Percentiles rank a stretch among this genome's conserved stretches.
phyloP scores from a whole-genome alignment of 2,888 invertebrate genomes.

The Candidula unifasciata region DNA sequence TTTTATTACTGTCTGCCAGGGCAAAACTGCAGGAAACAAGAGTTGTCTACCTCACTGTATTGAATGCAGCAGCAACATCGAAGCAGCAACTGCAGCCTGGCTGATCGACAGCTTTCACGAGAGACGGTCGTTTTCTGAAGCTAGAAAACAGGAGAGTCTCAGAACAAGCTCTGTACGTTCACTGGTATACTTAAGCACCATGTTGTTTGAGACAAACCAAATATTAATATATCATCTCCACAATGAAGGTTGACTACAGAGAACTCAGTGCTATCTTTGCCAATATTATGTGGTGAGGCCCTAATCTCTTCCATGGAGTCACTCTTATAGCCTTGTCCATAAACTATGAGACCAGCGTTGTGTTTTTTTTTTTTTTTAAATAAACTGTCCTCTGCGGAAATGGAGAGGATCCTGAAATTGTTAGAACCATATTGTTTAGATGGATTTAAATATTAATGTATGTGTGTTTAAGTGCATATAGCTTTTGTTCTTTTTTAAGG shows the following conservation, averaged over 20 bases:
- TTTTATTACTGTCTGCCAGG: conserved; percentile 30
- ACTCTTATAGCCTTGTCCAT: no score
- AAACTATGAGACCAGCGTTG: no score
- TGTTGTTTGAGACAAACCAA: no score
- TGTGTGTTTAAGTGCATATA: background rate
- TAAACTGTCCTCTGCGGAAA: no score
- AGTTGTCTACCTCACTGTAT: conserved; percentile 61
- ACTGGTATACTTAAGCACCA: background rate
- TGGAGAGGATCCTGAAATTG: no score
- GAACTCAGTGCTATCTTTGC: no score
- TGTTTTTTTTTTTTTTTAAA: no score
- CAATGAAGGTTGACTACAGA: no score
- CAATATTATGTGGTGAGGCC: no score
- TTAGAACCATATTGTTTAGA: no score
- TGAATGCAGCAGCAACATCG: conserved; percentile 65
- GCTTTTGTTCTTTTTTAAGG: no score
- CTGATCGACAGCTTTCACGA: conserved; percentile 67
- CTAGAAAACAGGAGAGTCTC: conserved; percentile 29
- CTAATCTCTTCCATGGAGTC: no score
- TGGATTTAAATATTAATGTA: background rate
- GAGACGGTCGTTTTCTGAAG: conserved; percentile 41
- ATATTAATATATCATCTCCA: background rate
- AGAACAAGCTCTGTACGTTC: conserved; percentile 37
- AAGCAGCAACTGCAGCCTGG: conserved; percentile 63
- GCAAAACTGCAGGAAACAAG: conserved; percentile 55